phyloP scores from a whole-genome alignment of 2,113 vertebrate species.

The Lagopus leucura region DNA sequence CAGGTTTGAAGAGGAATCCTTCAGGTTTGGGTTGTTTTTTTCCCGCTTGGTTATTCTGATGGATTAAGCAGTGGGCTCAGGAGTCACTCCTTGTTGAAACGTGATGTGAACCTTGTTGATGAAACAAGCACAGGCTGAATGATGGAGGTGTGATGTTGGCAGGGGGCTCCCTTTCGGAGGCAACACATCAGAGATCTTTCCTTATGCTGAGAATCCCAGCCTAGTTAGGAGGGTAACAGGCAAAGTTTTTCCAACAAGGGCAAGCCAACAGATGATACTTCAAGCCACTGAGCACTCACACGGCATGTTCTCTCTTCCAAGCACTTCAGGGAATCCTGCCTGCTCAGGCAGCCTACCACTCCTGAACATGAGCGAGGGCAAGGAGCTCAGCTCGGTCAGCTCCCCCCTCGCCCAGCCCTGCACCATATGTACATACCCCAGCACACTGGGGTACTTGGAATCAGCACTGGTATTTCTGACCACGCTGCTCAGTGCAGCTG shows the following conservation, averaged over 20 bases:
- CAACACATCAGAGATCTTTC: neutral
- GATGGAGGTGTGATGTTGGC: neutral
- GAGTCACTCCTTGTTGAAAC: neutral
- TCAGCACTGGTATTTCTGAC: neutral
- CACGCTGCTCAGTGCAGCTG: rapidly evolving
- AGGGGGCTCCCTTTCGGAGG: neutral
- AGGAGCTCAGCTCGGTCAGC: neutral
- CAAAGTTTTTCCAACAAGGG: neutral
- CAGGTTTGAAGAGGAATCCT: neutral
- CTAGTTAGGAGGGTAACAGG: neutral
- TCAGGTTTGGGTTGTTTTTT: neutral
- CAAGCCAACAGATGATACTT: neutral
- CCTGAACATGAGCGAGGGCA: neutral
- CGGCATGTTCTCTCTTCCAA: neutral
- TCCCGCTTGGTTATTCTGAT: neutral
- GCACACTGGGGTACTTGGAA: neutral
- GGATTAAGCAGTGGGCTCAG: neutral
- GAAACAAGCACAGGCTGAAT: neutral
- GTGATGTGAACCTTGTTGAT: too few relatives aligned
- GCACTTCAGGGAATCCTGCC: neutral
- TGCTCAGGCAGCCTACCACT: neutral
- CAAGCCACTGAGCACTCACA: neutral
- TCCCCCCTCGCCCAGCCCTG: rapidly evolving
- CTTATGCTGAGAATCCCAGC: neutral
- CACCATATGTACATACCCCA: neutral